These are phyloP conservation scores for Epizoanthus rinbou DNA, from an alignment of 92 coral and sea anemone genomes.

Conservation along the genomic window DNA sequence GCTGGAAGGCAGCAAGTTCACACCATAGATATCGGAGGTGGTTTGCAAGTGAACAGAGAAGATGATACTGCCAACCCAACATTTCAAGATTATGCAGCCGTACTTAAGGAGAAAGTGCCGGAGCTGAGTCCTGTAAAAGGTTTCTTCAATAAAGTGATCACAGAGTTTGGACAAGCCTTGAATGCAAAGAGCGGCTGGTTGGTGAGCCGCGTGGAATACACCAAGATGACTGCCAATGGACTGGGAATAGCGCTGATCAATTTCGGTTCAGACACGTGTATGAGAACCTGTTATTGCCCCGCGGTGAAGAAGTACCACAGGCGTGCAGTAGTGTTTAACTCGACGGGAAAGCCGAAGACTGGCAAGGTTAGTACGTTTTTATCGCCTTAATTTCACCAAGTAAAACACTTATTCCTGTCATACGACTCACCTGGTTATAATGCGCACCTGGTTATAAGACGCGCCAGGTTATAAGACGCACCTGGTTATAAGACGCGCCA, in stretches of 20 bases:
- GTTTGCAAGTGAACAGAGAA: slow-evolving; percentile 81
- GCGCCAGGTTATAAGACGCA: no score
- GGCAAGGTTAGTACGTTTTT: slow-evolving; percentile 41
- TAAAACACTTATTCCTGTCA: no score
- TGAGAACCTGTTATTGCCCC: slow-evolving; percentile 90
- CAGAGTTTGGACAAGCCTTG: slow-evolving; percentile 89
- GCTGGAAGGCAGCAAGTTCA: slow-evolving; percentile 74
- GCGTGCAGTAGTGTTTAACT: slow-evolving; percentile 79
- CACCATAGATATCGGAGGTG: slow-evolving; percentile 94
- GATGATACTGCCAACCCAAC: slow-evolving; percentile 76
- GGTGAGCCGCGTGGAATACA: slow-evolving; percentile 89
- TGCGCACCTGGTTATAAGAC: no score
- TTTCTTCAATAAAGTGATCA: slow-evolving; percentile 77
- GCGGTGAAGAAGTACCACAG: slow-evolving; percentile 74
- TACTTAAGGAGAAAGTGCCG: slow-evolving; percentile 73
- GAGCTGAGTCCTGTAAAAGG: slow-evolving; percentile 83
- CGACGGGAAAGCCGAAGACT: slow-evolving; percentile 66
- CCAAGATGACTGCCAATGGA: slow-evolving; percentile 67
- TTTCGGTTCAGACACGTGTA: slow-evolving; percentile 86
- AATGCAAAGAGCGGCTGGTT: slow-evolving; percentile 94
- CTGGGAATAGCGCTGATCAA: slow-evolving; percentile 72
- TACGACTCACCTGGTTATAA: no score
- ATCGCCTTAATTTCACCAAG: background rate
- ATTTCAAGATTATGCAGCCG: slow-evolving; percentile 77
- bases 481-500: no score